These are phyloP conservation scores for Zaprionus ghesquierei DNA, from an alignment of 1,140 invertebrate species.

Conservation along the genomic window DNA sequence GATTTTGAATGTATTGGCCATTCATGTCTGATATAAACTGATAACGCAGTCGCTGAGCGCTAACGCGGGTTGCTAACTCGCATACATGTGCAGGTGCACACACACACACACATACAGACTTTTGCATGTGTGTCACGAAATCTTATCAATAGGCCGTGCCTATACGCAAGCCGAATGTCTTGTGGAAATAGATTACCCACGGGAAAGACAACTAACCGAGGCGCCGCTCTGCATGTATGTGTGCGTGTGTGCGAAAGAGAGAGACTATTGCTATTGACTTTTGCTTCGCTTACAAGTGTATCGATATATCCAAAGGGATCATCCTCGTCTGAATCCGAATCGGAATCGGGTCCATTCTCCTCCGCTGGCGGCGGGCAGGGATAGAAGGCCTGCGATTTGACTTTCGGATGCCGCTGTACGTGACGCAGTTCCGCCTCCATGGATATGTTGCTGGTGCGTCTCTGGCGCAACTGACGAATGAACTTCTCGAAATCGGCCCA, in stretches of 20 bases:
- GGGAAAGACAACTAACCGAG: not conserved
- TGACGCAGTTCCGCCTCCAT: slow-evolving; percentile 84
- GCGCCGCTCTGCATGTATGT: not conserved
- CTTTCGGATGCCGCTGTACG: slow-evolving; percentile 79
- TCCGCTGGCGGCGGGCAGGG: slow-evolving; percentile 86
- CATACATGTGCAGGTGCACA: not conserved
- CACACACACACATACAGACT: not conserved
- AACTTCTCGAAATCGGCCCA: slow-evolving; percentile 83
- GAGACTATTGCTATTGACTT: no score
- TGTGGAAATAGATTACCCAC: slow-evolving; percentile 18
- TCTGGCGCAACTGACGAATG: slow-evolving; percentile 83
- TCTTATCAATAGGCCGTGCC: slow-evolving; percentile 31
- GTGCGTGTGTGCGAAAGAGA: no score
- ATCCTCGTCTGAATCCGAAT: slow-evolving; percentile 83
- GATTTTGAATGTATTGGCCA: slow-evolving; percentile 14
- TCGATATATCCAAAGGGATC: slow-evolving; percentile 85
- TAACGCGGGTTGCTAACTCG: slow-evolving; percentile 3
- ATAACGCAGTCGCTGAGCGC: slow-evolving; percentile 17
- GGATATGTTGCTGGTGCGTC: slow-evolving; percentile 84
- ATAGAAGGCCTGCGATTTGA: slow-evolving; percentile 86
- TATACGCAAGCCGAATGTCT: not conserved
- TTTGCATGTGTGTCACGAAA: not conserved
- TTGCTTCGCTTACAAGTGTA: slow-evolving; percentile 84
- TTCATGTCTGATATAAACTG: slow-evolving; percentile 42
- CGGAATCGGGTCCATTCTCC: slow-evolving; percentile 84